Percentiles rank a stretch among this genome's conserved stretches.
Conservation (phyloP, 2,113 vertebrate genomes). For the Microtus montanus region DNA sequence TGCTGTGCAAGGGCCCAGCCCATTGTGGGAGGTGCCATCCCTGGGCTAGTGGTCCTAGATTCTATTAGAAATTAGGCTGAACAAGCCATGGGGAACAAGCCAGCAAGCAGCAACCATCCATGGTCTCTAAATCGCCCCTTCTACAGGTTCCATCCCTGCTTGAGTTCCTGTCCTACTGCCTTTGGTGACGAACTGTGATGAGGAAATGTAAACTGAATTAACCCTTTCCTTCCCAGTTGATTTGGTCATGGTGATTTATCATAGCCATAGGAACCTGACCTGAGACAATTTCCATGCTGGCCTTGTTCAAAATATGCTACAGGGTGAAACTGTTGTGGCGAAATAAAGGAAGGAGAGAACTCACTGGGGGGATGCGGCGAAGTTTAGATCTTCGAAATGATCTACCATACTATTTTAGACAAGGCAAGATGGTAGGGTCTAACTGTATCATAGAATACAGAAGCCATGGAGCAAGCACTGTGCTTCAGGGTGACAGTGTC, state of each 20-base stretch:
- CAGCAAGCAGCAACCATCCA: background rate
- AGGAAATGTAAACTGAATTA: background rate
- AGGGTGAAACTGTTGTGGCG: background rate
- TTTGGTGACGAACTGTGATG: background rate
- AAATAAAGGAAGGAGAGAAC: background rate
- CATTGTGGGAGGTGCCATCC: background rate
- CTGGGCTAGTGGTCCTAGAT: background rate
- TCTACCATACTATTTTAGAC: background rate
- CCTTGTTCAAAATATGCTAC: background rate
- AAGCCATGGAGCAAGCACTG: background rate
- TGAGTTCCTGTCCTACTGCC: background rate
- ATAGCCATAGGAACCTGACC: background rate
- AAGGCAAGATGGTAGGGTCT: background rate
- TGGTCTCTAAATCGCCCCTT: background rate
- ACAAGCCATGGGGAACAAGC: background rate
- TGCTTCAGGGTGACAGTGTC: background rate
- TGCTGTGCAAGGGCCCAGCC: background rate
- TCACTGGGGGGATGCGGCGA: background rate
- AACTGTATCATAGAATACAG: background rate
- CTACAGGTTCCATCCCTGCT: background rate
- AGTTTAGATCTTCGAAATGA: background rate
- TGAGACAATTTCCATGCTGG: background rate
- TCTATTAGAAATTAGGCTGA: background rate
- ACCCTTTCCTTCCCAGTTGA: background rate
- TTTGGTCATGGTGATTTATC: background rate